Evolutionary conservation across 2,888 invertebrate species (phyloP).

Genomic region (Drosophila crucigera): DNA sequence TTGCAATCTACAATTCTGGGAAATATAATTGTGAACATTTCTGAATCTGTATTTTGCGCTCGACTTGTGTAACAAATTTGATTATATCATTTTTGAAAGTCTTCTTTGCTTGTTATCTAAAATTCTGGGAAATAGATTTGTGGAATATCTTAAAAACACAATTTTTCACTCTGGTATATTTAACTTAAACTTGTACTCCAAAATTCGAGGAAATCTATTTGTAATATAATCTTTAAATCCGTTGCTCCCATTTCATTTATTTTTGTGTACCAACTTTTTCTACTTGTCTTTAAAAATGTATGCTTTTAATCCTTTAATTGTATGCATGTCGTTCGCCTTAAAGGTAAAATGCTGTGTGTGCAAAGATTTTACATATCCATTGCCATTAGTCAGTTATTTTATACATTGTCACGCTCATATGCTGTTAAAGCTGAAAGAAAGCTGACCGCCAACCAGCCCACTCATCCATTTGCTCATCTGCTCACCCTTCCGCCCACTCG

Average conservation of each 20-base stretch:
- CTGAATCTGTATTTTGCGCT: neutral
- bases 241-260: neutral
- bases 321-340: neutral
- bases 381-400: constrained; percentile 22
- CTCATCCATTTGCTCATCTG: neutral
- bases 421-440: neutral
- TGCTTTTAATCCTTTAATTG: constrained; percentile 6
- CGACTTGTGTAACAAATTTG: neutral
- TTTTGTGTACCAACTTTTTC: neutral
- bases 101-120: neutral
- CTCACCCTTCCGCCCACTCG: neutral
- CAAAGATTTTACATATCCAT: neutral
- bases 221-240: neutral
- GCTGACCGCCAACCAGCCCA: constrained; percentile 4
- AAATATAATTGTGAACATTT: neutral
- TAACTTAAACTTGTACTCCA: neutral
- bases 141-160: neutral
- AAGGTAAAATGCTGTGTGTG: constrained; percentile 5
- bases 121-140: neutral
- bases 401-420: constrained; percentile 38
- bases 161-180: no score
- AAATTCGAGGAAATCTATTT: neutral
- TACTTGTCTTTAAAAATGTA: neutral
- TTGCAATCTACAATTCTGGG: neutral
- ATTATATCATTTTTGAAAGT: neutral